Conservation (phyloP, 2,888 invertebrate species). For the Drosophila rellima region DNA sequence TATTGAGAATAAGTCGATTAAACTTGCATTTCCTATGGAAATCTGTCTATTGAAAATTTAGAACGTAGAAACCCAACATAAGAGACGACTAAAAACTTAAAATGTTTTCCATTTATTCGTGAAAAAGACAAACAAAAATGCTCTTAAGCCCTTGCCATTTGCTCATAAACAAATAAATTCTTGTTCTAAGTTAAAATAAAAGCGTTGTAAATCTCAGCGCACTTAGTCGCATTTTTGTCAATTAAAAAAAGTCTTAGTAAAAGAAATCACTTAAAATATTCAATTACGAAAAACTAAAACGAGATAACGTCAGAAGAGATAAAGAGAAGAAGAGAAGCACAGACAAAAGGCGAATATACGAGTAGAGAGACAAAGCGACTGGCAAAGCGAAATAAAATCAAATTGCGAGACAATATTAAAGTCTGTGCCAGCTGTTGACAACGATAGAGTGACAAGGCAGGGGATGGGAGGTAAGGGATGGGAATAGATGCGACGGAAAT, state of each 20-base stretch:
- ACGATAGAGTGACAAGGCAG: neutral
- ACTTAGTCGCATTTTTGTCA: constrained; percentile 53
- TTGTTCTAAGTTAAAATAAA: neutral
- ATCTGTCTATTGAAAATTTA: neutral
- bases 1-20: neutral
- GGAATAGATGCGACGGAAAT: constrained; percentile 32
- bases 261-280: constrained; percentile 75
- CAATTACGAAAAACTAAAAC: constrained; percentile 70
- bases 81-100: neutral
- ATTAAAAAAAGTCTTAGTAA: constrained; percentile 51
- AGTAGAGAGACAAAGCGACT: constrained; percentile 37
- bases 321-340: constrained; percentile 17
- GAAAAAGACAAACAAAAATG: neutral
- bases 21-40: neutral
- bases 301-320: constrained; percentile 10
- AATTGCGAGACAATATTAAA: constrained; percentile 64
- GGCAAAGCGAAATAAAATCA: constrained; percentile 62
- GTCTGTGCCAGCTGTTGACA: constrained; percentile 42
- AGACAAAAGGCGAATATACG: constrained; percentile 3
- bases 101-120: neutral
- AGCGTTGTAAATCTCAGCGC: constrained; percentile 33
- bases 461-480: constrained; percentile 10
- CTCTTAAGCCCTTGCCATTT: neutral
- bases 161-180: neutral
- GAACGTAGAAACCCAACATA: neutral